Evolutionary conservation across 2,888 invertebrate genomes (phyloP), one percentile per base, ranked within the genome.

Genomic region (Rotaria sp.): DNA sequence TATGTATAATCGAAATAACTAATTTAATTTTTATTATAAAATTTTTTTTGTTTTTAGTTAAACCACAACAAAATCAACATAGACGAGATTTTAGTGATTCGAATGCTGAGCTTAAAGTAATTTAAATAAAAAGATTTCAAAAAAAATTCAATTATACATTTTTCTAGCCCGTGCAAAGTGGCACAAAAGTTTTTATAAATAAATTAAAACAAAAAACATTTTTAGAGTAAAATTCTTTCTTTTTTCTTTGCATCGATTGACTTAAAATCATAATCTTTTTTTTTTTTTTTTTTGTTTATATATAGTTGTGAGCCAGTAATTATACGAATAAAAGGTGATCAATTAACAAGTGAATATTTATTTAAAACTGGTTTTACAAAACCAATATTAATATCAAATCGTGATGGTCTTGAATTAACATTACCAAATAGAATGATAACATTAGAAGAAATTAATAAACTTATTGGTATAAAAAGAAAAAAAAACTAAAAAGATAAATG

Each of bases 391-490:
- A 92, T 94, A 21, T 93, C 94, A 88, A 93, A 92, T 84, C 93
- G 93, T 89, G 94, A 94, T 89, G 94, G 94, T 0, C 92, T 94
- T n/a, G 94, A 93, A 87, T 92, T 94, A 90, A 92, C 91, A 35
- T 92, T 94, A 74, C 94, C 94, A 30, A 93, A 93, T 8, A 91
- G 93, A 35, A 93, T 92, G 89, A 94, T 94, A 89, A 93, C 93
- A 88, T 92, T 94, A 48, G 92, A 93, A 87, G 94, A 94, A 90
- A 93, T 94, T 21, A 94, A 94, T 89, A 92, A 93, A 88, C 93
- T 93, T 89, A 92, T 94, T 88, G 94, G 93, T 93, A 90, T 89
- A 90, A 90, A 86, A 50, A 50, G 5, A 50, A 10, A 41, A 50
- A 26, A 11, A 45, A 45, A 8, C 45, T 8, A 45, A 45, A 8